A percentile compares a stretch with the other conserved stretches of the same genome.
phyloP scores from a whole-genome alignment of 2,888 invertebrate species.

The Tipula vernalis region DNA sequence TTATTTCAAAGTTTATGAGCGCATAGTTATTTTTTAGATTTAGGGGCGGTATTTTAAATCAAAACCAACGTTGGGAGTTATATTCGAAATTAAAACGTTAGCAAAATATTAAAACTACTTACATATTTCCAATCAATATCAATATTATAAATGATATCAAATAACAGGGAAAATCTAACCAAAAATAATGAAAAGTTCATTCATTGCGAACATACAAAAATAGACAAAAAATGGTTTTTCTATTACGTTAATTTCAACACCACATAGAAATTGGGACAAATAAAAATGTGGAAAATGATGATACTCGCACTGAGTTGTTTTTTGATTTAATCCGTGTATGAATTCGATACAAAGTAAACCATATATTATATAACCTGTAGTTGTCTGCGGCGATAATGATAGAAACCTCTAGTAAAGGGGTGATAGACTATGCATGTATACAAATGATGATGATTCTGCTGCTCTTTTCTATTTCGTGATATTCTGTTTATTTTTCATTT shows the following conservation, averaged over 20 bases:
- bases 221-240: neutral
- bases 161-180: no score
- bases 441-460: neutral
- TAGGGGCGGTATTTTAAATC: neutral
- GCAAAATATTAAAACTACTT: neutral
- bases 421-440: neutral
- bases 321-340: neutral
- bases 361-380: neutral
- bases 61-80: neutral
- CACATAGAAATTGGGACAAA: neutral
- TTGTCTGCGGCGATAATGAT: neutral
- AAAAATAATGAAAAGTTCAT: neutral
- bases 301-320: neutral
- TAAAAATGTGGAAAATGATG: neutral
- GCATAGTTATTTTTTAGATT: neutral
- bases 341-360: neutral
- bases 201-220: neutral
- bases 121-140: neutral
- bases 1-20: neutral
- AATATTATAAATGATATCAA: neutral
- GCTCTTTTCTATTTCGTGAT: neutral
- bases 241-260: neutral
- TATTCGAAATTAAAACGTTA: neutral
- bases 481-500: neutral
- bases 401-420: neutral